Percentiles rank a stretch among this genome's conserved stretches.
Conservation (phyloP, 2,888 invertebrate species). For the Lepidochrysops patricia region DNA sequence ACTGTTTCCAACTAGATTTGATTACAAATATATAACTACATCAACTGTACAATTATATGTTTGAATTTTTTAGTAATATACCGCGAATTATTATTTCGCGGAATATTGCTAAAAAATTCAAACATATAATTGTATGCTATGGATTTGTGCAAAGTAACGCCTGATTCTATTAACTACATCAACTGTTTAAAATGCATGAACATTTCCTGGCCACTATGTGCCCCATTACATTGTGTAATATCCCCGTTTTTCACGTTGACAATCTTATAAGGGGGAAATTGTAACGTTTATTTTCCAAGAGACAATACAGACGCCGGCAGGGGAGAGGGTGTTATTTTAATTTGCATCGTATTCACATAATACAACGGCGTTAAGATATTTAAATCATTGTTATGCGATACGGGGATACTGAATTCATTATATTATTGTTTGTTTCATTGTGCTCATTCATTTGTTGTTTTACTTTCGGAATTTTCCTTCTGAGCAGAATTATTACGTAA, state of each 20-base stretch:
- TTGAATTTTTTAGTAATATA: too few relatives aligned
- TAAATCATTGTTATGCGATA: slow-evolving; percentile 9
- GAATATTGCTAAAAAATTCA: too few relatives aligned
- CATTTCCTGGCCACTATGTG: neutral
- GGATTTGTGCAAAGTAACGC: too few relatives aligned
- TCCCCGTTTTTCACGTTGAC: slow-evolving; percentile 9
- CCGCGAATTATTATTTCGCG: too few relatives aligned
- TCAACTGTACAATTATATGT: too few relatives aligned
- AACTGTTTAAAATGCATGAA: neutral
- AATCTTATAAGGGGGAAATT: slow-evolving; percentile 9
- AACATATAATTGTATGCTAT: too few relatives aligned
- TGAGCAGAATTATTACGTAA: too few relatives aligned
- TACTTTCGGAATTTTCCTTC: too few relatives aligned
- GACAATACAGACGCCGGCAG: slow-evolving; percentile 1
- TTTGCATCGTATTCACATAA: slow-evolving; percentile 11
- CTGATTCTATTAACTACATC: neutral
- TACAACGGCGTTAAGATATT: neutral
- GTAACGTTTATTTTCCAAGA: slow-evolving; percentile 11
- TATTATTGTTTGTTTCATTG: neutral
- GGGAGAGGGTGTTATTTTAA: slow-evolving; percentile 2
- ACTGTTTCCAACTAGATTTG: too few relatives aligned
- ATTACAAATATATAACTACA: too few relatives aligned
- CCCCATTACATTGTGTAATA: neutral
- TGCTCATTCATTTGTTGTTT: neutral
- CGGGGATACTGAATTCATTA: slow-evolving; percentile 2